Conservation (phyloP, 1,140 invertebrate genomes). For the Drosophila ohnishii region DNA sequence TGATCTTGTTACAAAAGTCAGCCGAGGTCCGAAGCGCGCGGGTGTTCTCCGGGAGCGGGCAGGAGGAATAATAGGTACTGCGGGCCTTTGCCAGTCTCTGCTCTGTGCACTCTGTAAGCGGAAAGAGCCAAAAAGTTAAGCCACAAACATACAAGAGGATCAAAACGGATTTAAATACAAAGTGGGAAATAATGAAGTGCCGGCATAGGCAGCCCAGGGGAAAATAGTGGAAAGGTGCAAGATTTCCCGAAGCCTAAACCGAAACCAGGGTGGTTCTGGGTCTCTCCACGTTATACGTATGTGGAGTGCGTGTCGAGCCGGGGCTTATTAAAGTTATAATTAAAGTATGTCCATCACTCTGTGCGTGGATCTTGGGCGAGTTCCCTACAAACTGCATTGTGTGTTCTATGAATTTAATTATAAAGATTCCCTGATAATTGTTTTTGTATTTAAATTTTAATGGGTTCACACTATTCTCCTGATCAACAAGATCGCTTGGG, state of each 20-base stretch:
- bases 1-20: conserved; percentile 80
- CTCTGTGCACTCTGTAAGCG: conserved; percentile 51
- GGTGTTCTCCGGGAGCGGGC: conserved; percentile 54
- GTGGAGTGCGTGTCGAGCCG: conserved; percentile 56
- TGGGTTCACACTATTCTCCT: conserved; percentile 67
- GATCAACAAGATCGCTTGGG: conserved; percentile 5
- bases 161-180: conserved; percentile 81
- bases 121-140: conserved; percentile 81
- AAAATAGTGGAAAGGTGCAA: conserved; percentile 38
- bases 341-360: conserved; percentile 64
- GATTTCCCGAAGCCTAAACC: conserved; percentile 31
- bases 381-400: conserved; percentile 23
- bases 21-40: conserved; percentile 55
- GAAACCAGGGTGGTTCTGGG: conserved; percentile 38
- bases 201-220: conserved; percentile 27
- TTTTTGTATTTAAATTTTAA: conserved; percentile 72
- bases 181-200: conserved; percentile 80
- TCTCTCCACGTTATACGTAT: background rate
- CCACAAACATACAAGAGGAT: conserved; percentile 81
- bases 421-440: conserved; percentile 57
- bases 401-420: conserved; percentile 73
- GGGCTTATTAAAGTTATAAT: conserved; percentile 81
- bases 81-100: conserved; percentile 14
- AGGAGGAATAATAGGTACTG: conserved; percentile 19
- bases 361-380: conserved; percentile 13